Evolutionary conservation across 2,113 vertebrate genomes (phyloP), one percentile per base, ranked within the genome.

Genomic region (Gadus chalcogrammus): DNA sequence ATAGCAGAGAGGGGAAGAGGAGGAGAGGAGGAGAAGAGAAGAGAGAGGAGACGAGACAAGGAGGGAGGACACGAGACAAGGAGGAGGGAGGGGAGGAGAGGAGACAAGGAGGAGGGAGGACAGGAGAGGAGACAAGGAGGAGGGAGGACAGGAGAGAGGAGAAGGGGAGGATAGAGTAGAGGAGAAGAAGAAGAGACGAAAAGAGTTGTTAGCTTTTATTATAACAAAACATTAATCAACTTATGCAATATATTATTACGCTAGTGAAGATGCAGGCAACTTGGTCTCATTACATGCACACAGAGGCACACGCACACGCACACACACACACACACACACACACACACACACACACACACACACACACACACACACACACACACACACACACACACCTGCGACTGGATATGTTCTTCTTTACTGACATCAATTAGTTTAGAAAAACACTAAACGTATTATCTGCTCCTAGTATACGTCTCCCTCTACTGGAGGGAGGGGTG

Each of bases 261-360:
- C 24, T 24, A 24, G 11, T 42, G 38, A 8, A 42, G 38, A 42
- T 42, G 38, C 11, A 42, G 5, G 38, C 38, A 8, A 42, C 38
- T 42, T 42, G 5, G 38, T 42, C 6, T 42, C 38, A 11, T 42
- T 48, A 13, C 11, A 48, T 48, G 38, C 15, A 64, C 63, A n/a
- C 16, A 6, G 0, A 64, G 15, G 17, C 28, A 38, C 63, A n/a
- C 63, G 42, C 28, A 64, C 63, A 64, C 17, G 42, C 63, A 64
- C 63, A 64, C 63, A 64, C 62, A 64, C 63, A 64, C 63, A 35
- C 63, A 38, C 63, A 64, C 27, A 38, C 63, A 64, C 63, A 64
- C 31, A 38, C 63, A 38, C 63, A 64, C 31, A 64, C 31, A 35
- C 31, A 64, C 63, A n/a, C 63, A 64, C 28, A 64, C 63, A 64